These are phyloP conservation scores for Neostethus bicornis DNA, from an alignment of 2,797 vertebrate genomes.

Conservation along the genomic window DNA sequence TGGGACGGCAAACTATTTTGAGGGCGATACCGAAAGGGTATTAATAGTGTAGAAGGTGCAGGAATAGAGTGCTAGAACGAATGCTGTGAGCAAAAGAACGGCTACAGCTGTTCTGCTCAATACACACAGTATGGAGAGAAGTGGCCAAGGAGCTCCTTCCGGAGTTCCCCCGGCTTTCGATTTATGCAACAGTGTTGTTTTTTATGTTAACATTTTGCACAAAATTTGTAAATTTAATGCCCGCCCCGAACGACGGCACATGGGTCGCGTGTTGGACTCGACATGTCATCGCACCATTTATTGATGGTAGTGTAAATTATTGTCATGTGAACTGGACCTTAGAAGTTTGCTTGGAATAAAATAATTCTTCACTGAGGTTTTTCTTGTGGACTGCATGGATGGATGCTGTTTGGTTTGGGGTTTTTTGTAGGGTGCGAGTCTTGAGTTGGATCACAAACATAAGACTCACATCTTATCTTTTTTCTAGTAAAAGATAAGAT, in stretches of 20 bases:
- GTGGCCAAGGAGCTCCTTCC: slow-evolving; percentile 21
- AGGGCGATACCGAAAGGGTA: slow-evolving; percentile 90
- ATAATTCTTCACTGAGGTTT: background rate
- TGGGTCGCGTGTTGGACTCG: background rate
- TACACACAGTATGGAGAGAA: slow-evolving; percentile 45
- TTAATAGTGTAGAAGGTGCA: slow-evolving; percentile 88
- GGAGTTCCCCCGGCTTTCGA: slow-evolving; percentile 10
- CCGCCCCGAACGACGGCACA: background rate
- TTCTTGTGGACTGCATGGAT: background rate
- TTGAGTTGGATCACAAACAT: background rate
- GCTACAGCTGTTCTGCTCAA: slow-evolving; percentile 81
- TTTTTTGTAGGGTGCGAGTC: slow-evolving; percentile 1
- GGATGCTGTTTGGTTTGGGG: background rate
- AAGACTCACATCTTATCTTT: no score
- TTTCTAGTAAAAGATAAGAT: no score
- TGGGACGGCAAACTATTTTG: slow-evolving; percentile 88
- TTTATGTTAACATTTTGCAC: background rate
- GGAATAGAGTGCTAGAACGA: slow-evolving; percentile 91
- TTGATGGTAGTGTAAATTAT: background rate
- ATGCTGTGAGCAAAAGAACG: slow-evolving; percentile 77
- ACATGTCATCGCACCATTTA: slow-evolving; percentile 2
- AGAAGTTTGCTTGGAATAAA: background rate
- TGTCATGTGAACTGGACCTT: slow-evolving; percentile 1
- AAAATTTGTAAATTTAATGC: slow-evolving; percentile 2
- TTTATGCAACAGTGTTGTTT: background rate